These are phyloP conservation scores for Drosophila stalkeri DNA, from an alignment of 2,888 invertebrate genomes.

Conservation along the genomic window DNA sequence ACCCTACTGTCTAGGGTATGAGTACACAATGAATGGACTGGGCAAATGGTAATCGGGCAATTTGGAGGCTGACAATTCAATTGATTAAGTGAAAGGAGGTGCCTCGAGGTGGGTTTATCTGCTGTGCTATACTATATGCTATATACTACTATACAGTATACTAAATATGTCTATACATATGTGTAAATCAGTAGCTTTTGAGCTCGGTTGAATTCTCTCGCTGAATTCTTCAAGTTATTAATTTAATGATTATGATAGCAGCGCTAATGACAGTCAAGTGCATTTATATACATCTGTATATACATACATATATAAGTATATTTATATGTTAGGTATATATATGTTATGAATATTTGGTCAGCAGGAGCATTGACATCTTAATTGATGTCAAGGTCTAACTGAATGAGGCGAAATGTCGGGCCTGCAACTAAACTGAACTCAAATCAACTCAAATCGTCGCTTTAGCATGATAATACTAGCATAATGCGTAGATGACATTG, in stretches of 20 bases:
- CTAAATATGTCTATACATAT: background rate
- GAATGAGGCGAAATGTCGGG: slow-evolving; percentile 49
- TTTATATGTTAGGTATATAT: slow-evolving; percentile 13
- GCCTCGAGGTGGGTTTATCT: slow-evolving; percentile 41
- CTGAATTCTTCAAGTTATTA: slow-evolving; percentile 68
- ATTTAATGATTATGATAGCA: slow-evolving; percentile 79
- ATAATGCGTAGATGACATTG: slow-evolving; percentile 58
- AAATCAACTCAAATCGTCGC: slow-evolving; percentile 47
- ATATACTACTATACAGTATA: slow-evolving; percentile 11
- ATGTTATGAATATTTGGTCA: slow-evolving; percentile 30
- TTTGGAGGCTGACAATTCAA: slow-evolving; percentile 64
- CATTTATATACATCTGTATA: slow-evolving; percentile 33
- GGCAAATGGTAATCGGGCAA: slow-evolving; percentile 53
- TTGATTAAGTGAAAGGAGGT: slow-evolving; percentile 61
- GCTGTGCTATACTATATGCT: slow-evolving; percentile 10
- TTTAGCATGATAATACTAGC: slow-evolving; percentile 48
- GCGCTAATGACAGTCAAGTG: slow-evolving; percentile 77
- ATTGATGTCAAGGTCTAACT: slow-evolving; percentile 80
- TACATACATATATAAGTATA: slow-evolving; percentile 1
- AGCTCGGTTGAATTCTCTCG: slow-evolving; percentile 15
- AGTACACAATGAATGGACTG: slow-evolving; percentile 29
- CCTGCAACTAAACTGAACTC: slow-evolving; percentile 43
- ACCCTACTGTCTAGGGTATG: background rate
- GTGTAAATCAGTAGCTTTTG: slow-evolving; percentile 28
- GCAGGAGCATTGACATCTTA: slow-evolving; percentile 79